Conservation (phyloP, 1,140 invertebrate genomes). For the Ceratoteleas bidentatus region DNA sequence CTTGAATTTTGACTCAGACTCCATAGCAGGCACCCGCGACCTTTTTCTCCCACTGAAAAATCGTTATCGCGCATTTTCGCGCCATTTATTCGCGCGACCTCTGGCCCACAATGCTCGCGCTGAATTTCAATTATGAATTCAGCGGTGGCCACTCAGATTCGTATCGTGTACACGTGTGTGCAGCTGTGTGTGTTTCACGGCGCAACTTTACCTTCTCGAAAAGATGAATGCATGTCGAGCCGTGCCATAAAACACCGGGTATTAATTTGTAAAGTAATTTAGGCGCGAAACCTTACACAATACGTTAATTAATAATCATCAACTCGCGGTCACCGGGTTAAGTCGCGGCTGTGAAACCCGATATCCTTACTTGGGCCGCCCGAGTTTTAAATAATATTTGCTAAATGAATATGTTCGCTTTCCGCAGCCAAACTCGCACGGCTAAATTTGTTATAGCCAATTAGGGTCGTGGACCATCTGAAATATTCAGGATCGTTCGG, state of each 20-base stretch:
- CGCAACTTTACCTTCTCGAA: constrained; percentile 5
- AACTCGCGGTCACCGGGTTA: not conserved
- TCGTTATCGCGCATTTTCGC: constrained; percentile 10
- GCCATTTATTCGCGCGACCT: constrained; percentile 5
- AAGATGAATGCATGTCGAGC: constrained; percentile 12
- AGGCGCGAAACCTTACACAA: constrained; percentile 30
- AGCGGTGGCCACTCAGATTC: constrained; percentile 20
- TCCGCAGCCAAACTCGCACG: too few species aligned
- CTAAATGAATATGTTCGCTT: too few species aligned
- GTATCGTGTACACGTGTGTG: constrained; percentile 2
- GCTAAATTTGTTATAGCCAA: too few species aligned
- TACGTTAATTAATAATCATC: constrained; percentile 27
- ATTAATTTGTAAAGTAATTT: constrained; percentile 44
- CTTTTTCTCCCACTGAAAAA: not conserved
- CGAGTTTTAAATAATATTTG: not conserved
- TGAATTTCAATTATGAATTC: constrained; percentile 38
- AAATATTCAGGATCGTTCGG: too few species aligned
- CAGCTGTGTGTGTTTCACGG: constrained; percentile 1
- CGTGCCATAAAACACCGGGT: constrained; percentile 24
- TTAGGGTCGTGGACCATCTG: too few species aligned
- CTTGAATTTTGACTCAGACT: too few species aligned
- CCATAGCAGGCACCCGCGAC: too few species aligned
- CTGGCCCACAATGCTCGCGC: constrained; percentile 9
- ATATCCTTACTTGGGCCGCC: not conserved
- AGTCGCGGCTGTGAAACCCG: not conserved